Evolutionary conservation across 2,797 vertebrate species (phyloP).

Genomic region (Trichosurus vulpecula): DNA sequence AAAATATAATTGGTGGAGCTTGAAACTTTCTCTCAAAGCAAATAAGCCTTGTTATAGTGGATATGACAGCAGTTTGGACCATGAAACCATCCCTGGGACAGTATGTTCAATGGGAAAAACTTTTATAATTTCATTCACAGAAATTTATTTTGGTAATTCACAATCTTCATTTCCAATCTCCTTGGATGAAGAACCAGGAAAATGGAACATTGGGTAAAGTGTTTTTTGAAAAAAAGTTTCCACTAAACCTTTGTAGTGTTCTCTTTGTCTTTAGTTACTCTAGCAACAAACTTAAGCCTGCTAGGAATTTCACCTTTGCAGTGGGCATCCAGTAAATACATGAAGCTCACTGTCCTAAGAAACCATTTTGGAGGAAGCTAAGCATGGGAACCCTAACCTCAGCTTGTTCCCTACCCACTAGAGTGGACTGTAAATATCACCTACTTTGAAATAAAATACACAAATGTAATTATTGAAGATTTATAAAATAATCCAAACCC

Average conservation of each 20-base stretch:
- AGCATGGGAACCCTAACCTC: slow-evolving; percentile 55
- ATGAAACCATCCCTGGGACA: background rate
- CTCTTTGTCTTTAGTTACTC: slow-evolving; percentile 60
- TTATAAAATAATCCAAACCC: background rate
- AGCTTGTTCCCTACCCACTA: slow-evolving; percentile 28
- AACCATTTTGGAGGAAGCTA: slow-evolving; percentile 61
- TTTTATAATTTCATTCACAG: background rate
- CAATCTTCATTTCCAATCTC: background rate
- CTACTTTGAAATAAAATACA: background rate
- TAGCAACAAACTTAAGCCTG: slow-evolving; percentile 55
- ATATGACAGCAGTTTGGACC: background rate
- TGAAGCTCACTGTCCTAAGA: slow-evolving; percentile 60
- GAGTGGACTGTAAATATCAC: background rate
- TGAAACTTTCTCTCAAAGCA: slow-evolving; percentile 13
- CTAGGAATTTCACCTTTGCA: slow-evolving; percentile 63
- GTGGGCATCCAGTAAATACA: slow-evolving; percentile 54
- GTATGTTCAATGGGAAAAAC: background rate
- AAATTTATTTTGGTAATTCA: background rate
- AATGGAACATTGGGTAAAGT: slow-evolving; percentile 51
- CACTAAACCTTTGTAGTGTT: background rate
- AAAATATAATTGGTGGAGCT: slow-evolving; percentile 9
- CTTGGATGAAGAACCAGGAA: slow-evolving; percentile 8
- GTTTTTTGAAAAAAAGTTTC: slow-evolving; percentile 41
- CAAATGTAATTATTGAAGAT: background rate
- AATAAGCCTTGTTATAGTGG: background rate